phyloP scores from a whole-genome alignment of 2,888 invertebrate genomes.

The Gymnosoma rotundatum region DNA sequence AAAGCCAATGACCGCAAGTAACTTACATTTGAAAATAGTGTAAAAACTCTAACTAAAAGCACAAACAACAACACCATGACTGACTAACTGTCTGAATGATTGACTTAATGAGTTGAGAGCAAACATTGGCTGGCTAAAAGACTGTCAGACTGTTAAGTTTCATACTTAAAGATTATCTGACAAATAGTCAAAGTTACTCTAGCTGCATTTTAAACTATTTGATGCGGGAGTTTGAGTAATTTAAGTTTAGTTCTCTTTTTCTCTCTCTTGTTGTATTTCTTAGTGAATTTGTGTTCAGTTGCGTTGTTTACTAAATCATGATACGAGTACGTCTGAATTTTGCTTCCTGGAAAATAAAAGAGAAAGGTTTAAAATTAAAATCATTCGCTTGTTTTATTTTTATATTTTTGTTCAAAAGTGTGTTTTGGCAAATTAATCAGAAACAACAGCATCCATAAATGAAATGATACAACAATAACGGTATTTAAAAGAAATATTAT shows the following conservation, averaged over 20 bases:
- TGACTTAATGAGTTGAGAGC: slow-evolving; percentile 31
- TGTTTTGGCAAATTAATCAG: slow-evolving; percentile 30
- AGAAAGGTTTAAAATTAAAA: slow-evolving; percentile 75
- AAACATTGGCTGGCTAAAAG: neutral
- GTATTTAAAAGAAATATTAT: slow-evolving; percentile 3
- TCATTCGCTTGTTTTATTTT: slow-evolving; percentile 10
- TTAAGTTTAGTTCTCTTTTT: neutral
- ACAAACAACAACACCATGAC: slow-evolving; percentile 65
- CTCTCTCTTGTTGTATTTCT: neutral
- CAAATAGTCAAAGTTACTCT: slow-evolving; percentile 59
- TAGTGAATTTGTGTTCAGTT: neutral
- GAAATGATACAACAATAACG: slow-evolving; percentile 18
- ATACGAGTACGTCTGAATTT: slow-evolving; percentile 73
- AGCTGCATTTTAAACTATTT: neutral
- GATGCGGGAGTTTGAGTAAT: slow-evolving; percentile 8
- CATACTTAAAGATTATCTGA: slow-evolving; percentile 1
- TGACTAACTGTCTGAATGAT: slow-evolving; percentile 55
- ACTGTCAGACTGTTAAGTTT: neutral
- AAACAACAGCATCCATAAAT: slow-evolving; percentile 26
- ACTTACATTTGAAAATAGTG: slow-evolving; percentile 82
- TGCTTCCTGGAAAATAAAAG: slow-evolving; percentile 79
- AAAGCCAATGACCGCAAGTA: slow-evolving; percentile 82
- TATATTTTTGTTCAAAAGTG: neutral
- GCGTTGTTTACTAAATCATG: slow-evolving; percentile 53
- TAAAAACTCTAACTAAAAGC: slow-evolving; percentile 74